phyloP scores from a whole-genome alignment of 2,113 vertebrate genomes.

The Perca schrenkii region DNA sequence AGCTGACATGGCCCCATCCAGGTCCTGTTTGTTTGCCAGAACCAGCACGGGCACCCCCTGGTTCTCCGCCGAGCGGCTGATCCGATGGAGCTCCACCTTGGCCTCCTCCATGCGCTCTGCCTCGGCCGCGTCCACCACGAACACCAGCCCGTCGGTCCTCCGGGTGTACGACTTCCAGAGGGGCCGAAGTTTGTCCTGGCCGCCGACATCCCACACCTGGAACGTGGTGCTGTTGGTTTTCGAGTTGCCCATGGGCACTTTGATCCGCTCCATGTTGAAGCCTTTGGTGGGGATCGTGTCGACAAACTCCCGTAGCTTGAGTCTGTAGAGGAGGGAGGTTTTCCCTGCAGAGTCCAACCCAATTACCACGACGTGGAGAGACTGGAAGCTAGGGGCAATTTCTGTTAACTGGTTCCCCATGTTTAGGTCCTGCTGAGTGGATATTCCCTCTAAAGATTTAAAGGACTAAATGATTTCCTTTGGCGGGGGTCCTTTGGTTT shows the following conservation, averaged over 20 bases:
- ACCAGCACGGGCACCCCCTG: slow-evolving; percentile 85
- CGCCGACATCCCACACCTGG: slow-evolving; percentile 90
- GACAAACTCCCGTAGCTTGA: slow-evolving; percentile 89
- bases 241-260: slow-evolving; percentile 80
- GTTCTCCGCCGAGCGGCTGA: slow-evolving; percentile 83
- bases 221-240: slow-evolving; percentile 81
- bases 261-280: slow-evolving; percentile 89
- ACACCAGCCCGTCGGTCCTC: slow-evolving; percentile 88
- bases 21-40: slow-evolving; percentile 89
- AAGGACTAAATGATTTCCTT: neutral
- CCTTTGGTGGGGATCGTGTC: slow-evolving; percentile 87
- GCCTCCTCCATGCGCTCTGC: slow-evolving; percentile 87
- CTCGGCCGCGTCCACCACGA: slow-evolving; percentile 87
- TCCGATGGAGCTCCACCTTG: slow-evolving; percentile 86
- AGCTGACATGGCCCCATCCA: slow-evolving; percentile 75
- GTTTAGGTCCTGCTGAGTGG: neutral
- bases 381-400: slow-evolving; percentile 83
- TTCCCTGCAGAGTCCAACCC: slow-evolving; percentile 88
- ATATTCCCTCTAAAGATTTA: neutral
- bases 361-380: slow-evolving; percentile 86
- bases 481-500: neutral
- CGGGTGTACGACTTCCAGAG: slow-evolving; percentile 90
- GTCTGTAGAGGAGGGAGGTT: slow-evolving; percentile 87
- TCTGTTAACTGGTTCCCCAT: slow-evolving; percentile 89
- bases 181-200: slow-evolving; percentile 89